Conservation (phyloP, 2,113 vertebrate genomes). For the Lophura nycthemera region DNA sequence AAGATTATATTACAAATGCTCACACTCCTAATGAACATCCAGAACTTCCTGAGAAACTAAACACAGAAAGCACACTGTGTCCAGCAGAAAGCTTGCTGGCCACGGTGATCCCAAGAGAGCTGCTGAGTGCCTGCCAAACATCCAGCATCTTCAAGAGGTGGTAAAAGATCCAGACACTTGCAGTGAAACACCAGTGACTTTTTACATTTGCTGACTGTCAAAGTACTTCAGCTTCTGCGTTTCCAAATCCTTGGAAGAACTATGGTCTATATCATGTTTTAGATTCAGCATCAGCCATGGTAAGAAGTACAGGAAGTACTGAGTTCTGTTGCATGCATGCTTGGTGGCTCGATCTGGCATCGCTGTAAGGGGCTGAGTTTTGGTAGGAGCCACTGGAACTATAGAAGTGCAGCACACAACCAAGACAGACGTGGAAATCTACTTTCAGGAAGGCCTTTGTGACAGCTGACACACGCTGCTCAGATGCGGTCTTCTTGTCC, state of each 20-base stretch:
- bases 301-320: background rate
- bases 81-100: background rate
- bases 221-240: background rate
- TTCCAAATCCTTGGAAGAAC: background rate
- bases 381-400: background rate
- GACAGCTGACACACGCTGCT: background rate
- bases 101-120: background rate
- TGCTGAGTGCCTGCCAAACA: background rate
- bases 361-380: background rate
- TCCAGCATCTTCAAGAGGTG: background rate
- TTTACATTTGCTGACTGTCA: background rate
- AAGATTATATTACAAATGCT: background rate
- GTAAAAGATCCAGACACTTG: background rate
- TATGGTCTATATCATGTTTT: rapidly evolving
- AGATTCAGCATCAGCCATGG: background rate
- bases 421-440: background rate
- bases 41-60: background rate
- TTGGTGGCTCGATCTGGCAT: background rate
- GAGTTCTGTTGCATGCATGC: background rate
- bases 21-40: background rate
- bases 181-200: background rate
- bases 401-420: background rate
- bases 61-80: background rate
- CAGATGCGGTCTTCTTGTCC: background rate
- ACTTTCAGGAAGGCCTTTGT: background rate